These are phyloP conservation scores for Cygnus olor DNA, from an alignment of 2,797 vertebrate species.

Conservation along the genomic window DNA sequence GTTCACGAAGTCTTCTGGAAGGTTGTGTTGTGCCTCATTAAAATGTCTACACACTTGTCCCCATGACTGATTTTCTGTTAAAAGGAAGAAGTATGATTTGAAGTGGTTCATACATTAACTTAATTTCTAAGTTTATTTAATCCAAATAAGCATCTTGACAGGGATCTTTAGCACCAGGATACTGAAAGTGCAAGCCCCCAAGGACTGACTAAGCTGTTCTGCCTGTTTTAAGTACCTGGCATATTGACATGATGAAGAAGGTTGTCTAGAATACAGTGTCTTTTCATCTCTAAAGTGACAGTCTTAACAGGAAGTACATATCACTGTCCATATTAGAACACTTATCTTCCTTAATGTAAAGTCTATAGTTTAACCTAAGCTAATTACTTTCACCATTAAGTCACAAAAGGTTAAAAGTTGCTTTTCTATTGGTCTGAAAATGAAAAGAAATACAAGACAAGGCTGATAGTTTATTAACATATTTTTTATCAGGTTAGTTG, in stretches of 20 bases:
- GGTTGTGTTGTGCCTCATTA: background rate
- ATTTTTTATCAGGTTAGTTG: background rate
- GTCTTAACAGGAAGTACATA: conserved; percentile 62
- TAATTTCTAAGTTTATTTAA: background rate
- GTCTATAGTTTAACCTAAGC: conserved; percentile 71
- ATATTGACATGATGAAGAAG: background rate
- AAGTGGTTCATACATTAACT: conserved; percentile 21
- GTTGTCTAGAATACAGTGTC: background rate
- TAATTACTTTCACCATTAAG: conserved; percentile 64
- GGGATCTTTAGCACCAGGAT: background rate
- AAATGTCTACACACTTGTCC: background rate
- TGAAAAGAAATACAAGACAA: background rate
- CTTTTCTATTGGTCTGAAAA: conserved; percentile 17
- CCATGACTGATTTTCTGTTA: conserved; percentile 47
- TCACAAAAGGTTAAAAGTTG: conserved; percentile 1
- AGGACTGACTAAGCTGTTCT: conserved; percentile 16
- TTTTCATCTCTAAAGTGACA: conserved; percentile 56
- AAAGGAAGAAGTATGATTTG: conserved; percentile 16
- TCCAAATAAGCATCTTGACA: background rate
- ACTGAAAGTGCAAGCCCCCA: background rate
- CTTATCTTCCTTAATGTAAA: conserved; percentile 72
- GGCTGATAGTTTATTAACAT: background rate
- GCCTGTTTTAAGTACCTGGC: background rate
- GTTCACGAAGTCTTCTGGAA: background rate
- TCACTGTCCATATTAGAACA: conserved; percentile 46